Evolutionary conservation across 2,888 invertebrate species (phyloP), one percentile per base, ranked within the genome.

Genomic region (Yponomeuta evonymella): DNA sequence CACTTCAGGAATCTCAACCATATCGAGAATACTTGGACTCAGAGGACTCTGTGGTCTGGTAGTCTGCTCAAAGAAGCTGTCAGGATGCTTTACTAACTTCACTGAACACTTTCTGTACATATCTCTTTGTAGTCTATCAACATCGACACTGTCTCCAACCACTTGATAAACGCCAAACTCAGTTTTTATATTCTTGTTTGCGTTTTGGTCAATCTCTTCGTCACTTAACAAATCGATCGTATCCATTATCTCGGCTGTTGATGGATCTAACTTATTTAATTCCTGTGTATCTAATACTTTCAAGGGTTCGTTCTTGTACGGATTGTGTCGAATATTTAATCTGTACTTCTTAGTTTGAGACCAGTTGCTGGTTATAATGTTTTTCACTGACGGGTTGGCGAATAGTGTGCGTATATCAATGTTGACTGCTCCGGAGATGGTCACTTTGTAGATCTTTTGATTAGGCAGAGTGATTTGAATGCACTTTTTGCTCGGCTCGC

Each of bases 141-240:
- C 78, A 63, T 76, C 66, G 48, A 77, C 74, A 70, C 74, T 74
- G 48, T 83, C 74, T 2, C 71, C 65, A 63, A 75, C 73, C 23
- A 85, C 74, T 69, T 78, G 79, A 75, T 78, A 86, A 63, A 77
- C 79, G n/a, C 89, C 90, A 76, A 79, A 87, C 76, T 89, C 83
- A 1, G 89, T 90, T 69, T 76, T 76, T 70, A 84, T 83, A 23
- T 36, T 48, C 2, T 9, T 11, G 6, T 4, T 23, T 48, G 65
- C 43, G 43, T 23, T 12, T 23, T 62, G 23, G 9, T 79, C 80
- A 12, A 86, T 85, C 73, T 91, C 91, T 8, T 91, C 90, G 66
- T 91, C 91, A 73, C 90, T 91, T 10, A 90, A 77, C 72, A 92
- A 81, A 77, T 87, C 79, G 63, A 92, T 86, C 51, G 86, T 87